These are phyloP conservation scores for Myotis planiceps DNA, from an alignment of 2,797 vertebrate genomes.

Conservation along the genomic window DNA sequence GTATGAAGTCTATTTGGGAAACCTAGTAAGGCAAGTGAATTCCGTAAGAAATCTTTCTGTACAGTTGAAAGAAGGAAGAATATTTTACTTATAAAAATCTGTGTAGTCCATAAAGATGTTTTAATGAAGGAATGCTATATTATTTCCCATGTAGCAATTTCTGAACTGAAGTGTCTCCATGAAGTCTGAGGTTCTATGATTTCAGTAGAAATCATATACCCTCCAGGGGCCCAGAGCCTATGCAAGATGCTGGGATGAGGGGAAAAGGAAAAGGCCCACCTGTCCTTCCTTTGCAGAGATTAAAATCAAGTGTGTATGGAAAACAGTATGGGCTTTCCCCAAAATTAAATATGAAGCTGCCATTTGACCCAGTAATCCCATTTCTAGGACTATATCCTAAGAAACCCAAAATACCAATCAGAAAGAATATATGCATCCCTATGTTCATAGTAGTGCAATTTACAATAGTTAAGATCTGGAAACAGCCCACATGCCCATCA, in stretches of 20 bases:
- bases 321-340: no score
- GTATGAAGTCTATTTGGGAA: background rate
- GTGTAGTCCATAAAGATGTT: background rate
- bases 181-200: background rate
- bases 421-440: no score
- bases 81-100: slow-evolving; percentile 31
- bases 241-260: background rate
- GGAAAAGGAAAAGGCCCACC: background rate
- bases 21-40: background rate
- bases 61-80: background rate
- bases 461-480: no score
- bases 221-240: background rate
- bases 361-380: no score
- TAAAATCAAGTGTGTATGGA: slow-evolving; percentile 1
- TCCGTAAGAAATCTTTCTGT: background rate
- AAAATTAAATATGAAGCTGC: no score
- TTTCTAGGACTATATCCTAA: no score
- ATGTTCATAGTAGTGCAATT: no score
- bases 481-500: no score
- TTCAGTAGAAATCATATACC: background rate
- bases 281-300: slow-evolving; percentile 17
- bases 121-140: background rate
- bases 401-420: no score
- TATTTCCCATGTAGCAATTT: background rate
- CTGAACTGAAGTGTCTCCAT: background rate